Evolutionary conservation across 2,797 vertebrate species (phyloP), one percentile per base, ranked within the genome.

Genomic region (Decapterus maruadsi): DNA sequence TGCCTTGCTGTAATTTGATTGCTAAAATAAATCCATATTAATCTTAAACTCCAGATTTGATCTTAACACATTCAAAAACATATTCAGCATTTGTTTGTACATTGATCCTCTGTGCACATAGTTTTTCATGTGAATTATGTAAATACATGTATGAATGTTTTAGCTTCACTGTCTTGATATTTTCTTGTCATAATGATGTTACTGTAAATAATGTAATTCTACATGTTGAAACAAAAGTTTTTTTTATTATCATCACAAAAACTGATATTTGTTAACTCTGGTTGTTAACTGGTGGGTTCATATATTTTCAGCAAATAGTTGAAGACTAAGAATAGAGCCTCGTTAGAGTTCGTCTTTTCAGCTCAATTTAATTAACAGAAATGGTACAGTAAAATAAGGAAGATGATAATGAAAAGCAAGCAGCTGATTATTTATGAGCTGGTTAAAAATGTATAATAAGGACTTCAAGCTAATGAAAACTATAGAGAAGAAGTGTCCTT

Each of bases 11-110:
- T 53, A 31, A 57, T n/a, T 57, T 34, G 13, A 63, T 61, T 48
- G 16, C 9, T 38, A 58, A 45, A 2, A 11, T 46, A 0, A 55
- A 40, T 43, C 1, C n/a, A n/a, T n/a, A n/a, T n/a, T n/a, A 55
- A 34, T 17, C 19, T 58, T 2, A 29, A 26, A 53, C 9, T 16
- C 26, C 26, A 26, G 3, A 26, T 3, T 26, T 26, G 1, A 26
- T 26, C 26, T 38, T 38, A 38, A 53, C 4, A 46, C n/a, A 7
- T 55, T 42, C 36, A 6, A 4, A 61, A n/a, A 72, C 10, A 31
- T 72, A 26, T 53, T 77, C 9, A 20, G 22, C 51, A 63, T 64
- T 36, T 71, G 5, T 59, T 59, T 59, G 14, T 64, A 11, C 26
- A 59, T 55, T 34, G 8, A 45, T 17, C 0, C 36, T 13, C 26